Base-by-base conservation (phyloP, 2,888 invertebrate genomes). In the Gonocerus acuteangulatus region DNA sequence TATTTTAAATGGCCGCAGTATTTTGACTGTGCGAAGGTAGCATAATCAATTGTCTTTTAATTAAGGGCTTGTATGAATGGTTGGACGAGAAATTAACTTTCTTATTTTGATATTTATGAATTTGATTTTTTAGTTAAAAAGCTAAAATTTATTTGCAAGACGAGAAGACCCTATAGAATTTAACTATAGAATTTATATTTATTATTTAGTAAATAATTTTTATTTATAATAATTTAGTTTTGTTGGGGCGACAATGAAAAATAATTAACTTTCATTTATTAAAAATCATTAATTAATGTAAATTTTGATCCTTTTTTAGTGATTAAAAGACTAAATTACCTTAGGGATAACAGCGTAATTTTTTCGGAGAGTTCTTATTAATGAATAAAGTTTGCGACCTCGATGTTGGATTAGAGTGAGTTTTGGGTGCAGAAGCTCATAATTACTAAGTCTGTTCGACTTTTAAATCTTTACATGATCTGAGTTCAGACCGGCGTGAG, bases 261-360 rank as follows among this genome's bases (percentile, higher is more conserved):
- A 82, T 80, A 78, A 22, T 44, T 56, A 45, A 56, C 44, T 56
- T 23, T 56, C 15, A 42, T 22, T 27, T 72, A 52, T 23, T n/a
- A 21, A 44, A 54, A 51, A 45, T 60, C 58, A 74, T 69, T 66
- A 63, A 81, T 81, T 78, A 80, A 76, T 81, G 79, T 78, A 72
- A 70, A 75, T 71, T 67, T 70, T 80, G 80, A 81, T 80, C 81
- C 79, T 77, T 69, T 75, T 72, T 70, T 80, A 76, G 71, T 76
- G 79, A 81, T 81, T 80, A 80, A 67, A 80, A 81, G 80, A 80
- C 76, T 76, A 82, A 86, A 81, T 84, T 86, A 86, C 85, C 82
- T 82, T 83, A 84, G 84, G 85, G 85, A 86, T 87, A 87, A 87
- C 86, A 87, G 86, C 83, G 82, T 86, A 80, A 86, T 86, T 79